Evolutionary conservation across 2,113 vertebrate species (phyloP).

Genomic region (Hyla sarda): DNA sequence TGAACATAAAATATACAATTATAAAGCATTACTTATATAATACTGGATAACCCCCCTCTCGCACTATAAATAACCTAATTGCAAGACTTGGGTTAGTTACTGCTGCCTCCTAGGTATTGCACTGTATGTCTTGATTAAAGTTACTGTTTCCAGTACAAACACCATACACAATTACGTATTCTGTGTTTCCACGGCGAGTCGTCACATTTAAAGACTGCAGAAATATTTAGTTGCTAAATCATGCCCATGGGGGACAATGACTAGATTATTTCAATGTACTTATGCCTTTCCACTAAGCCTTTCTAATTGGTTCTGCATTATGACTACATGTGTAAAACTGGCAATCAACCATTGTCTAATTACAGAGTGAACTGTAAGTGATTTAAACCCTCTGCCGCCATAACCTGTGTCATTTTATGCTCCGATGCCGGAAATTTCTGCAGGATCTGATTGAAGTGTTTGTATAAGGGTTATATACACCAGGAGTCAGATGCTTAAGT

Average conservation of each 20-base stretch:
- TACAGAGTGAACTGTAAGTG: slow-evolving; percentile 50
- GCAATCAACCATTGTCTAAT: slow-evolving; percentile 59
- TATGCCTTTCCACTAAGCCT: slow-evolving; percentile 54
- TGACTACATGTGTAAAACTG: slow-evolving; percentile 58
- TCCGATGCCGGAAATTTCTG: slow-evolving; percentile 14
- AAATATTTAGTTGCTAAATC: slow-evolving; percentile 59
- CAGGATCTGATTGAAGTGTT: slow-evolving; percentile 26
- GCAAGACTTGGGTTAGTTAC: not conserved
- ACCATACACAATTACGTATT: slow-evolving; percentile 45
- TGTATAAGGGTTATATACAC: not conserved
- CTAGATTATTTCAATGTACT: slow-evolving; percentile 57
- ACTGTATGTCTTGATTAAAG: slow-evolving; percentile 19
- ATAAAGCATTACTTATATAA: not conserved
- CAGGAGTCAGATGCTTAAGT: not conserved
- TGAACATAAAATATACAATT: not conserved
- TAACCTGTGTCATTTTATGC: slow-evolving; percentile 51
- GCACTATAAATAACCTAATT: not conserved
- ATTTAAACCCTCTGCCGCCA: slow-evolving; percentile 42
- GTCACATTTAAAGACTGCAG: slow-evolving; percentile 45
- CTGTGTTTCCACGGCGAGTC: slow-evolving; percentile 29
- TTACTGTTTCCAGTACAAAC: slow-evolving; percentile 33
- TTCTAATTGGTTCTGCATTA: slow-evolving; percentile 55
- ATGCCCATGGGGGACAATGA: slow-evolving; percentile 54
- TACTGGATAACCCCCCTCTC: not conserved
- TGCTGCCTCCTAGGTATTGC: not conserved